Conservation (phyloP, 2,888 invertebrate genomes). For the Diplazon laetatorius region DNA sequence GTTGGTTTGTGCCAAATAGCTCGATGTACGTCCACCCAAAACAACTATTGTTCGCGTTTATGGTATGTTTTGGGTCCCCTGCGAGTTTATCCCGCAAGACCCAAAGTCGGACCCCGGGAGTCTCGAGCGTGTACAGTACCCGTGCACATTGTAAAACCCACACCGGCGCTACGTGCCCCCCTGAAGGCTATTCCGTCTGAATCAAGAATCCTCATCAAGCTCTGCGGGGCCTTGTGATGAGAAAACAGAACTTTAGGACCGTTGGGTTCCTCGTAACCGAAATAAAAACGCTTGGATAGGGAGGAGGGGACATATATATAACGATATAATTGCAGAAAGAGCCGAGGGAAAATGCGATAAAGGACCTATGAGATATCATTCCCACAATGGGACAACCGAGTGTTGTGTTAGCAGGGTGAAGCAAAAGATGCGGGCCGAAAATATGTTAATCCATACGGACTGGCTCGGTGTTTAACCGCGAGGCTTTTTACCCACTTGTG, state of each 20-base stretch:
- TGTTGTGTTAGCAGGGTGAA: constrained; percentile 4
- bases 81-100: constrained; percentile 53
- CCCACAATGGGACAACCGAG: constrained; percentile 59
- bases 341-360: neutral
- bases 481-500: constrained; percentile 70
- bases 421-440: constrained; percentile 78
- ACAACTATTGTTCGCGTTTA: constrained; percentile 77
- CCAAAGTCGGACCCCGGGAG: neutral
- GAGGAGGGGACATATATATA: neutral
- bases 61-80: constrained; percentile 75
- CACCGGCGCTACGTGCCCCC: constrained; percentile 13
- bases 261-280: neutral
- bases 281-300: neutral
- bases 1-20: constrained; percentile 59
- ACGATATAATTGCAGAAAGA: neutral
- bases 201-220: too few relatives aligned
- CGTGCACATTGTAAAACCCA: neutral
- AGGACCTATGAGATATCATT: constrained; percentile 31
- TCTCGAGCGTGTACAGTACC: too few relatives aligned
- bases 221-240: too few relatives aligned
- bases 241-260: too few relatives aligned
- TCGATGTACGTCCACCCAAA: constrained; percentile 69
- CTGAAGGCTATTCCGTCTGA: too few relatives aligned
- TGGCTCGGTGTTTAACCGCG: constrained; percentile 71
- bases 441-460: constrained; percentile 77